Base-by-base conservation (phyloP, 2,888 invertebrate genomes). In the Crossocerus cetratus region DNA sequence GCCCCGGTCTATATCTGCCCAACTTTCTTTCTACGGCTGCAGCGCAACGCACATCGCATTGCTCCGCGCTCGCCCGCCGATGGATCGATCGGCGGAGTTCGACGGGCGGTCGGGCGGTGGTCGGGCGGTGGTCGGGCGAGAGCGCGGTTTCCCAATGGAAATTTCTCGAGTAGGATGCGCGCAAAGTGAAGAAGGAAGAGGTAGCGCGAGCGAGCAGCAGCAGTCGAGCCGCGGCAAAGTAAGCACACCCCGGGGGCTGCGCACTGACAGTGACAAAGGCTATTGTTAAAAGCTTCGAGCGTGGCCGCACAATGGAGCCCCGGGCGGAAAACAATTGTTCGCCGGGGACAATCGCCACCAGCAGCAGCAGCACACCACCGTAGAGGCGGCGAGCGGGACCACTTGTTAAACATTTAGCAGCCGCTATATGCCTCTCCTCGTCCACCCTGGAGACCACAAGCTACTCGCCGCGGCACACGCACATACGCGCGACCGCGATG, bases 181-280 rank as follows among this genome's bases (percentile, higher is more conserved):
- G 32, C 8, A 32, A 32, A 32, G 32, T 32, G 11, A 32, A 32
- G 32, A 32, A 32, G 32, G 32, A 32, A 32, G 32, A 32, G 32
- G 8, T 32, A 11, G 32, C 32, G n/a, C n/a, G n/a, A 32, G 32
- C 32, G 32, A 32, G 32, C 32, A 32, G 32, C 32, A 32, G 32
- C 32, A 32, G 32, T 11, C 32, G 8, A 32, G 32, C 32, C 32
- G 32, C 8, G 11, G 32, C 11, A 32, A 32, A 32, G 32, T 43
- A n/a, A 42, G 57, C 14, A 54, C 21, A 21, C 61, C 45, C n/a
- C 44, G 23, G 56, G 43, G 58, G 53, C 67, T 78, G 49, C 71
- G 62, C 66, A 20, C 62, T 58, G 16, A 22, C 21, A 16, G 49
- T n/a, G 77, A 79, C 79, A 79, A 79, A 72, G 79, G 69, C 80